A percentile compares a stretch with the other conserved stretches of the same genome.
phyloP scores from a whole-genome alignment of 2,113 vertebrate species.

The Aix galericulata region DNA sequence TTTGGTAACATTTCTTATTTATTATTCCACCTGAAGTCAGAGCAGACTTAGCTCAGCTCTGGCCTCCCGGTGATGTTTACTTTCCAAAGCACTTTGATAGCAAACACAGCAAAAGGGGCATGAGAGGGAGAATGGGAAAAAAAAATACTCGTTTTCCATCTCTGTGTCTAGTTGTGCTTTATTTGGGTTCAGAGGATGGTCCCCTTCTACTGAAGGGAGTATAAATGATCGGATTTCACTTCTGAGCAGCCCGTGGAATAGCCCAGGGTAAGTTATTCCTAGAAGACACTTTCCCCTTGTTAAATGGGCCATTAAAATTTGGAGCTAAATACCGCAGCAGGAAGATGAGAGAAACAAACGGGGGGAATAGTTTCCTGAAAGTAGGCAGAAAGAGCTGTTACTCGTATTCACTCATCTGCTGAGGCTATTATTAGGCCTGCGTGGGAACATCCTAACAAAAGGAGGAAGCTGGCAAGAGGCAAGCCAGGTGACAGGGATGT shows the following conservation, averaged over 20 bases:
- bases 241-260: neutral
- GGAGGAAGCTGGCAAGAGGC: conserved; percentile 4
- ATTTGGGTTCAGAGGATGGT: neutral
- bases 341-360: conserved; percentile 17
- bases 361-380: conserved; percentile 36
- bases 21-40: too few species aligned
- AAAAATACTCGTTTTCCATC: neutral
- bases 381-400: conserved; percentile 34
- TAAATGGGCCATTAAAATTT: neutral
- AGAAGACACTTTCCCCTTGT: neutral
- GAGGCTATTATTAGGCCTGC: conserved; percentile 46
- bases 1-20: too few species aligned
- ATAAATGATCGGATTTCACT: neutral
- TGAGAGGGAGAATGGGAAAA: neutral
- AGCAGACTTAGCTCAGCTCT: too few species aligned
- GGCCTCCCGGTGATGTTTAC: neutral
- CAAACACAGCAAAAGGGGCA: neutral
- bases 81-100: neutral
- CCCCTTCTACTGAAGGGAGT: neutral
- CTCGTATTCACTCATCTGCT: neutral
- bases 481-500: conserved; percentile 23
- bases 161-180: neutral
- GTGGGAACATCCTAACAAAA: conserved; percentile 49
- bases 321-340: neutral
- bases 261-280: neutral